A percentile compares a stretch with the other conserved stretches of the same genome.
phyloP scores from a whole-genome alignment of 2,113 vertebrate species.

The Sterna hirundo region DNA sequence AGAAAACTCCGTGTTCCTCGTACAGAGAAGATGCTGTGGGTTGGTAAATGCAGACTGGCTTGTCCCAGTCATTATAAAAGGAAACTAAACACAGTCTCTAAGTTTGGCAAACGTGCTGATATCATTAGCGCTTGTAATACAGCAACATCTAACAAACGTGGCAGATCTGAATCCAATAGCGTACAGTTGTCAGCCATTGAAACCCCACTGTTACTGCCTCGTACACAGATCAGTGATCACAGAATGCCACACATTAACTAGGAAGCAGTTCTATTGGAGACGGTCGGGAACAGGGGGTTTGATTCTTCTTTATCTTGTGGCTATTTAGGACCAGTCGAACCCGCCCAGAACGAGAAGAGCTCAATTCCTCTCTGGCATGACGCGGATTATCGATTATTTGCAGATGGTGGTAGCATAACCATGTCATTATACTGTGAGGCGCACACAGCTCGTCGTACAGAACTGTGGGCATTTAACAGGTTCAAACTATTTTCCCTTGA shows the following conservation, averaged over 20 bases:
- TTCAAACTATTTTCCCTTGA: not conserved
- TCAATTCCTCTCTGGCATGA: not conserved
- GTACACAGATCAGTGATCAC: not conserved
- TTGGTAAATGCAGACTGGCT: not conserved
- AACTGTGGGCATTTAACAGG: not conserved
- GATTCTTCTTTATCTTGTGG: not conserved
- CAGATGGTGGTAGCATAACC: not conserved
- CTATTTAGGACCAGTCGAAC: not conserved
- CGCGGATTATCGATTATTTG: not conserved
- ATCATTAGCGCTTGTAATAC: not conserved
- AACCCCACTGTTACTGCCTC: not conserved
- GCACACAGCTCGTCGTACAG: not conserved
- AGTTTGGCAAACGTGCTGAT: not conserved
- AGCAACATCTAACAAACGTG: not conserved
- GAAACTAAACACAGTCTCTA: not conserved
- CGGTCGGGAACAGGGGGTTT: not conserved
- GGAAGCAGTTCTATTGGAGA: not conserved
- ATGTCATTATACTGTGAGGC: not conserved
- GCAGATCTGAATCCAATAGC: not conserved
- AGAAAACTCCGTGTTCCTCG: not conserved
- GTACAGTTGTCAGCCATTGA: not conserved
- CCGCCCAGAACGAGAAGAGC: not conserved
- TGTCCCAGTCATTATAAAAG: not conserved
- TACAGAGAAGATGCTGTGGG: not conserved
- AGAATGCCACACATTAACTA: rapidly evolving